Conservation (phyloP, 2,888 invertebrate genomes). For the Petrophora chlorosata region DNA sequence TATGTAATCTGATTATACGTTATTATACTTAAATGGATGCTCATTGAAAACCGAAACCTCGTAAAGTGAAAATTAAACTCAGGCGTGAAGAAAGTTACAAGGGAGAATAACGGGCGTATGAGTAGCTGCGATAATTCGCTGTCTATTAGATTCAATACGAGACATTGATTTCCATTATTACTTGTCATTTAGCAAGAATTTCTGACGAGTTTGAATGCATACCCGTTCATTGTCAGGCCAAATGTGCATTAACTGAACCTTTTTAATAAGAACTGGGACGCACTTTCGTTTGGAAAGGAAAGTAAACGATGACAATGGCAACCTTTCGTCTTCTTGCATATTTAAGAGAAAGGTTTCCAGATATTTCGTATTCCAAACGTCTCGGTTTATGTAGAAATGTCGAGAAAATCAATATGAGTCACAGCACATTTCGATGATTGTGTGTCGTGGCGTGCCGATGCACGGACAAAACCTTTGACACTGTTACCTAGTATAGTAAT, state of each 20-base stretch:
- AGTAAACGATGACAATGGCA: conserved; percentile 61
- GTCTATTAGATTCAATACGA: conserved; percentile 13
- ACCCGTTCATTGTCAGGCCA: conserved; percentile 52
- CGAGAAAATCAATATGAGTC: conserved; percentile 36
- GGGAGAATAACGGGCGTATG: neutral
- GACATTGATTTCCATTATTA: conserved; percentile 30
- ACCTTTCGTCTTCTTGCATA: conserved; percentile 53
- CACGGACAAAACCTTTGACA: conserved; percentile 34
- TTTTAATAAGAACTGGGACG: conserved; percentile 65
- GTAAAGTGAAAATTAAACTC: conserved; percentile 47
- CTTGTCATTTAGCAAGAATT: conserved; percentile 30
- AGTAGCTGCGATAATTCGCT: conserved; percentile 12
- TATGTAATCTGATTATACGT: conserved; percentile 65
- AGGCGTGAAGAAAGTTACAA: conserved; percentile 29
- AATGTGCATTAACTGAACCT: conserved; percentile 56
- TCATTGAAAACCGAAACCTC: conserved; percentile 46
- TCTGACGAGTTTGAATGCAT: conserved; percentile 25
- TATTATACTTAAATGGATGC: conserved; percentile 28
- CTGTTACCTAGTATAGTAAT: conserved; percentile 35
- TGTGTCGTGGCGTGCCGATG: conserved; percentile 31
- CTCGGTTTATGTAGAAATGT: conserved; percentile 32
- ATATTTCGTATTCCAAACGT: conserved; percentile 36
- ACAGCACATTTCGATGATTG: conserved; percentile 30
- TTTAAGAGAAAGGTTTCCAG: conserved; percentile 47
- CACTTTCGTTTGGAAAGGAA: conserved; percentile 75